Conservation (phyloP, 2,113 vertebrate genomes). For the Grantiella picta region DNA sequence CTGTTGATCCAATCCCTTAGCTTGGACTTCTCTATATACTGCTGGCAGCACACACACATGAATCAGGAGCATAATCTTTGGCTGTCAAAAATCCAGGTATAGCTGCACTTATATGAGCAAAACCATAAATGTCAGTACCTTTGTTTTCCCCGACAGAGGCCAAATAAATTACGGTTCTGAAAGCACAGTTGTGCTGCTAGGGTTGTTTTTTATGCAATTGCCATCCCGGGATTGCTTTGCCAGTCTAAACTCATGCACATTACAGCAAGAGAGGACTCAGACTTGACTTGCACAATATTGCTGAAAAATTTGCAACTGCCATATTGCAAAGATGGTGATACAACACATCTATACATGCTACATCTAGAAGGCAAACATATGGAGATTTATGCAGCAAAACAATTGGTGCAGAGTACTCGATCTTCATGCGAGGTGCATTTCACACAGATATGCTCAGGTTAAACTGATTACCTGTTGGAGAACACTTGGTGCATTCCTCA, state of each 20-base stretch:
- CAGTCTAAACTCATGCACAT: background rate
- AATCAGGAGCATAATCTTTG: background rate
- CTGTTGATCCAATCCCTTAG: background rate
- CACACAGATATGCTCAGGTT: background rate
- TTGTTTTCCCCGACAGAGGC: background rate
- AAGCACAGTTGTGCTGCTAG: background rate
- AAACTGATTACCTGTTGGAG: background rate
- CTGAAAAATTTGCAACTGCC: background rate
- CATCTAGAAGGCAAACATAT: background rate
- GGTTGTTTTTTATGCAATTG: background rate
- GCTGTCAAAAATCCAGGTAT: background rate
- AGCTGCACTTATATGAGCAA: background rate
- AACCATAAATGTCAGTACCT: background rate
- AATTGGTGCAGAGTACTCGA: background rate
- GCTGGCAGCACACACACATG: background rate
- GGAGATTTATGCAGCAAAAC: background rate
- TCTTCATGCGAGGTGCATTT: background rate
- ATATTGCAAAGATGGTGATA: background rate
- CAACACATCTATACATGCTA: background rate
- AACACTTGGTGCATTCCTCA: background rate
- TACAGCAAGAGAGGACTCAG: background rate
- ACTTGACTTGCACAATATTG: background rate
- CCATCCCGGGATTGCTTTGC: background rate
- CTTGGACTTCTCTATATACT: background rate
- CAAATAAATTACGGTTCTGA: background rate